Evolutionary conservation across 2,113 vertebrate genomes (phyloP).

Genomic region (Tetraodon nigroviridis): DNA sequence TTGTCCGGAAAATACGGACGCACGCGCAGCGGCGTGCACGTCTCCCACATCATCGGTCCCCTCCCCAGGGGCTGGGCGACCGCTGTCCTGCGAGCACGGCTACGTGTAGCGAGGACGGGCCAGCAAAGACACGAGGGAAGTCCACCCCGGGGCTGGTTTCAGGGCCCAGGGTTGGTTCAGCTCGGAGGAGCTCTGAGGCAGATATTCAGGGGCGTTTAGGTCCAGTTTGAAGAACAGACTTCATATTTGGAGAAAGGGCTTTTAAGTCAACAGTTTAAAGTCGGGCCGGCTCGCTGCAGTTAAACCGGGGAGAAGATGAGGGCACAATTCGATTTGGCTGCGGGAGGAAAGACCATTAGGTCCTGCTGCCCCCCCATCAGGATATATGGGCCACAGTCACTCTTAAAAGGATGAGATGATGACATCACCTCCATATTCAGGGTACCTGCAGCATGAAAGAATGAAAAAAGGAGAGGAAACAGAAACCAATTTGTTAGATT

Average conservation of each 20-base stretch:
- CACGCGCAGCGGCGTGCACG: conserved; percentile 1
- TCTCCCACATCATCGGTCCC: conserved; percentile 49
- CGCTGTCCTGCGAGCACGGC: conserved; percentile 58
- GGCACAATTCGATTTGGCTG: conserved; percentile 67
- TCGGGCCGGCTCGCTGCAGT: conserved; percentile 36
- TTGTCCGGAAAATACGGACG: conserved; percentile 9
- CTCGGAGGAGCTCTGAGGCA: conserved; percentile 28
- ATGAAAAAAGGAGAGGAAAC: conserved; percentile 60
- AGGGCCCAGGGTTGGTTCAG: too few species aligned
- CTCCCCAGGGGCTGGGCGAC: conserved; percentile 38
- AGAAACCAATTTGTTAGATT: conserved; percentile 79
- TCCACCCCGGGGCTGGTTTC: conserved; percentile 69
- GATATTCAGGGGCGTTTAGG: background rate
- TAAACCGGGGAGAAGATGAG: conserved; percentile 57
- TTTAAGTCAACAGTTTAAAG: conserved; percentile 40
- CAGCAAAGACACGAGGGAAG: conserved; percentile 72
- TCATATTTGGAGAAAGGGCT: conserved; percentile 21
- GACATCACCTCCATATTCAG: conserved; percentile 70
- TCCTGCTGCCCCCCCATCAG: conserved; percentile 49
- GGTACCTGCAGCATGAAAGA: conserved; percentile 58
- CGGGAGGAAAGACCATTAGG: conserved; percentile 51
- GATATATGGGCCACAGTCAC: conserved; percentile 61
- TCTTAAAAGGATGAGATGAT: conserved; percentile 74
- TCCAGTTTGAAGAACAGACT: conserved; percentile 6
- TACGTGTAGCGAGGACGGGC: conserved; percentile 74